Base-by-base conservation (phyloP, 2,888 invertebrate genomes). In the Lottia gigantea region DNA sequence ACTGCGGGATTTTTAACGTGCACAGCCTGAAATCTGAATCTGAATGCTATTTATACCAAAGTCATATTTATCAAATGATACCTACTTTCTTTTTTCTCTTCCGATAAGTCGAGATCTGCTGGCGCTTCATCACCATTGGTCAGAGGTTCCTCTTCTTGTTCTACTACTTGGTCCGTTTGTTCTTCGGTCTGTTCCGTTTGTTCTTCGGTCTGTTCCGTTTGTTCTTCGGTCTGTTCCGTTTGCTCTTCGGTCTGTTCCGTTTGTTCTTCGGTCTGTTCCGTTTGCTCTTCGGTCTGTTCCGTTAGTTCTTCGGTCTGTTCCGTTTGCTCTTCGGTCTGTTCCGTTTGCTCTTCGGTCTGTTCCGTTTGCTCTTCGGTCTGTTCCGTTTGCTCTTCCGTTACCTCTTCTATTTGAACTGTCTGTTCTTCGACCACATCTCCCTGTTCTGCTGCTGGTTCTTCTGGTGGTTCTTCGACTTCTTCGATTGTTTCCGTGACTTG, bases 81-180 rank as follows among this genome's bases (percentile, higher is more conserved):
- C 55, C 19, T 55, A 55, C 55, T 55, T 55, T 55, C 55, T 55
- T 23, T 23, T 55, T 55, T 19, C 23, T 55, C 55, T 23, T 55
- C 55, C 11, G 55, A 55, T 23, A 55, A 23, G 23, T 55, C 23
- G 19, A 55, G 23, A 55, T 55, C 55, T 14, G 55, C 55, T 55
- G 55, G 55, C 11, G 55, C 55, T 23, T 55, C 55, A 14, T 55
- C 55, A 23, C 55, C 55, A 55, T 55, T 55, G 23, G 55, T 23
- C 14, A 55, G 11, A 23, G 23, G 19, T 55, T 55, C 55, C 3
- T 55, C 55, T 14, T 55, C 12, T 23, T 55, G 19, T 14, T 11
- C 23, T 14, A 6, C 55, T 19, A 19, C 19, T 19, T 40, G 8
- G 19, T 55, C 55, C 55, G 19, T 23, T 11, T n/a, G n/a, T 11